Percentiles rank a stretch among this genome's conserved stretches.
Evolutionary conservation across 2,888 invertebrate genomes (phyloP).

Genomic region (Drosophila greeni): DNA sequence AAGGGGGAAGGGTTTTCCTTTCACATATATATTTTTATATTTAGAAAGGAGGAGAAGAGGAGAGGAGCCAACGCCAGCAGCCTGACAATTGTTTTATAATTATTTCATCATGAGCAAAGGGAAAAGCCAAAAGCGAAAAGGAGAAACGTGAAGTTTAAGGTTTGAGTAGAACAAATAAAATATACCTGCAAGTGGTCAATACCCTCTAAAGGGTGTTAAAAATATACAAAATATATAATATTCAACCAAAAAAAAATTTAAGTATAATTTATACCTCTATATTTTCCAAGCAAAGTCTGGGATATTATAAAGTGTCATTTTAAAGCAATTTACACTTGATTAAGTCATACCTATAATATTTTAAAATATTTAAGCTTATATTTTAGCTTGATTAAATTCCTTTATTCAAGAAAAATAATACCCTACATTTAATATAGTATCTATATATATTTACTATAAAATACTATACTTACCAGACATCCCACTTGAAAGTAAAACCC

Average conservation of each 20-base stretch:
- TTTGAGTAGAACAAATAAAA: neutral
- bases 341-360: too few relatives aligned
- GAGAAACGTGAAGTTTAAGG: neutral
- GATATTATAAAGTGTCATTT: neutral
- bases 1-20: conserved; percentile 3
- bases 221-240: neutral
- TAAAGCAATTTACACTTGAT: too few relatives aligned
- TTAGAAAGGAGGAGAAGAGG: neutral
- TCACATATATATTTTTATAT: neutral
- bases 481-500: neutral
- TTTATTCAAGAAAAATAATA: too few relatives aligned
- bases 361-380: too few relatives aligned
- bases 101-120: conserved; percentile 52
- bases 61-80: conserved; percentile 30
- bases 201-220: neutral
- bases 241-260: too few relatives aligned
- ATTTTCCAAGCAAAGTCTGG: too few relatives aligned
- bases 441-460: too few relatives aligned
- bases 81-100: conserved; percentile 70
- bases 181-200: neutral
- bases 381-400: neutral
- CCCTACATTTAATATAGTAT: too few relatives aligned
- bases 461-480: too few relatives aligned
- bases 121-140: conserved; percentile 16
- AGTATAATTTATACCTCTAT: neutral